Percentiles rank a stretch among this genome's conserved stretches.
phyloP scores from a whole-genome alignment of 2,888 invertebrate species.

The Bruchidius siliquastri region DNA sequence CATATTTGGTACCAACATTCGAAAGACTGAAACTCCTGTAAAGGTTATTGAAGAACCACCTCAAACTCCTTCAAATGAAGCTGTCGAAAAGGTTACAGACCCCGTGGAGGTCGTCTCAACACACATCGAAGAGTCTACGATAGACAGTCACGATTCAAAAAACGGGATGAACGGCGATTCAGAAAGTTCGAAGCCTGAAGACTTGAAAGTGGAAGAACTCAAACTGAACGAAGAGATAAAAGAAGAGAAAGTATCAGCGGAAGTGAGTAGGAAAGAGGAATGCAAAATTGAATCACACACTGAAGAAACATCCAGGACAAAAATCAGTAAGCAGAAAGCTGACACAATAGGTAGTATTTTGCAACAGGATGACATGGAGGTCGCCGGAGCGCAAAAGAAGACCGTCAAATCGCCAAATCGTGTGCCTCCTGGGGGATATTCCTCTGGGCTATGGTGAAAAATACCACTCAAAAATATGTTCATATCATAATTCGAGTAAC shows the following conservation, averaged over 20 bases:
- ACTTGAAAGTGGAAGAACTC: slow-evolving; percentile 4
- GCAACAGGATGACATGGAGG: slow-evolving; percentile 17
- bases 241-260: neutral
- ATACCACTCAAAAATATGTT: neutral
- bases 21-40: neutral
- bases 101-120: slow-evolving; percentile 9
- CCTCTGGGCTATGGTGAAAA: slow-evolving; percentile 26
- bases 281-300: neutral
- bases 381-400: slow-evolving; percentile 9
- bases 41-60: neutral
- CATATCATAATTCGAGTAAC: neutral
- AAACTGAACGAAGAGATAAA: slow-evolving; percentile 4
- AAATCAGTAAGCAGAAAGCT: neutral
- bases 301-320: neutral
- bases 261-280: slow-evolving; percentile 3
- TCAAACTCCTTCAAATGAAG: neutral
- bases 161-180: slow-evolving; percentile 1
- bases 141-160: slow-evolving; percentile 2
- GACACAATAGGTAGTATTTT: slow-evolving; percentile 20
- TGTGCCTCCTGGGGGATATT: slow-evolving; percentile 30
- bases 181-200: slow-evolving; percentile 9
- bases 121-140: neutral
- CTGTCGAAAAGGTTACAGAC: neutral
- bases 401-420: slow-evolving; percentile 7
- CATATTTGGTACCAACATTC: slow-evolving; percentile 20